A percentile compares a stretch with the other conserved stretches of the same genome.
Conservation (phyloP, 2,888 invertebrate genomes). For the Eupeodes luniger region DNA sequence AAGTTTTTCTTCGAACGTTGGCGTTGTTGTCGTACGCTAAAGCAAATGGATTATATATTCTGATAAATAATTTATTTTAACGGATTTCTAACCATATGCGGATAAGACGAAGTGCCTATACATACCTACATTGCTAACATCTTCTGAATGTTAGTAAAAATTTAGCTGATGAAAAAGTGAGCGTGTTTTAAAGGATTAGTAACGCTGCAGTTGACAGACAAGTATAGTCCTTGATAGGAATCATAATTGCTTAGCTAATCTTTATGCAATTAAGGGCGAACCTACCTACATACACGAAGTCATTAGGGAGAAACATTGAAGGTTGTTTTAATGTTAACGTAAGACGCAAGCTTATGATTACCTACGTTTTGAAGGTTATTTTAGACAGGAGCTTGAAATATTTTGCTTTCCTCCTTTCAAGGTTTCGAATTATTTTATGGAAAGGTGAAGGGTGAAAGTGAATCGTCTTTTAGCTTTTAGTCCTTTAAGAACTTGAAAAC, state of each 20-base stretch:
- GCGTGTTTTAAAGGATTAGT: constrained; percentile 48
- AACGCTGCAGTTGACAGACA: constrained; percentile 26
- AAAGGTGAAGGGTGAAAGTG: too few relatives aligned
- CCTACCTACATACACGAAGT: neutral
- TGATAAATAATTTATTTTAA: constrained; percentile 70
- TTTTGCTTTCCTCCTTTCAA: too few relatives aligned
- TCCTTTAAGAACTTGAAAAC: neutral
- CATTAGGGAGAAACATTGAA: neutral
- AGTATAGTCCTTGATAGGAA: constrained; percentile 35
- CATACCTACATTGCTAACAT: constrained; percentile 42
- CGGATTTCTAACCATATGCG: constrained; percentile 20
- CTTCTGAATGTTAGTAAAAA: neutral
- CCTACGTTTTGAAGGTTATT: neutral
- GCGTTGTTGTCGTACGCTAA: constrained; percentile 12
- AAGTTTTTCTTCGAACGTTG: constrained; percentile 39
- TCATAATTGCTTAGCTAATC: constrained; percentile 64
- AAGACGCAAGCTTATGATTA: neutral
- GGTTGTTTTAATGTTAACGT: neutral
- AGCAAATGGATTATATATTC: constrained; percentile 67
- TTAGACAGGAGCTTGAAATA: neutral
- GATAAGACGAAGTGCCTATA: constrained; percentile 14
- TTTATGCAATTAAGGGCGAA: constrained; percentile 48
- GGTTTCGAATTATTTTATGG: too few relatives aligned
- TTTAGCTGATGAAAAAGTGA: constrained; percentile 7
- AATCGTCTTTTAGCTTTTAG: too few relatives aligned